Conservation (phyloP, 2,888 invertebrate species). For the Ametastegia equiseti region DNA sequence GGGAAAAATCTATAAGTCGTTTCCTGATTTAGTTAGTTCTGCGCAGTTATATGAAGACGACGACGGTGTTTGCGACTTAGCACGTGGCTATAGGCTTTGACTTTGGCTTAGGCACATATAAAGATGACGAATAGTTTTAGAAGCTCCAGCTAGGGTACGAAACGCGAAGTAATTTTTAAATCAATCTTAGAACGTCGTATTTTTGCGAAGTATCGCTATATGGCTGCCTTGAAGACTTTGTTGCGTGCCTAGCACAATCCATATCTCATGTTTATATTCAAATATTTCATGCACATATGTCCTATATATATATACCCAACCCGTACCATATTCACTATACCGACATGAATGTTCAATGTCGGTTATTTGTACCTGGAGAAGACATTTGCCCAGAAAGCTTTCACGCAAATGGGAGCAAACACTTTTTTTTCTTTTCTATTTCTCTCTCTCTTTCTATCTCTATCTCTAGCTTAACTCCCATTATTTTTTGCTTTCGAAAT, state of each 20-base stretch:
- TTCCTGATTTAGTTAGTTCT: too few relatives aligned
- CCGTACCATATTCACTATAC: background rate
- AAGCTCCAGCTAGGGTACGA: background rate
- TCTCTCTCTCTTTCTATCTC: background rate
- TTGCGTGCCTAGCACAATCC: constrained; percentile 39
- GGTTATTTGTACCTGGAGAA: background rate
- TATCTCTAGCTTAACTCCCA: too few relatives aligned
- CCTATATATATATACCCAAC: background rate
- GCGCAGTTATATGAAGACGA: too few relatives aligned
- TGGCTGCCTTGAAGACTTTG: constrained; percentile 30
- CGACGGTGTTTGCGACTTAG: too few relatives aligned
- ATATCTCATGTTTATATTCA: constrained; percentile 35
- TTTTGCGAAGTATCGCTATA: too few relatives aligned
- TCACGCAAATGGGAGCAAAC: background rate
- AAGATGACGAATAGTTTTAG: background rate
- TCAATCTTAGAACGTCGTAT: background rate
- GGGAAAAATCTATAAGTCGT: too few relatives aligned
- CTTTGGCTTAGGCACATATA: too few relatives aligned
- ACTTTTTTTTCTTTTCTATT: background rate
- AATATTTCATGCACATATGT: constrained; percentile 30
- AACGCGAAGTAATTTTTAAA: constrained; percentile 12
- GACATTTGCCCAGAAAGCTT: background rate
- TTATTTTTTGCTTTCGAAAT: too few relatives aligned
- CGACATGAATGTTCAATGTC: background rate
- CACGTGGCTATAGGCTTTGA: too few relatives aligned